phyloP scores from a whole-genome alignment of 2,797 vertebrate genomes.

The Podarcis siculus region DNA sequence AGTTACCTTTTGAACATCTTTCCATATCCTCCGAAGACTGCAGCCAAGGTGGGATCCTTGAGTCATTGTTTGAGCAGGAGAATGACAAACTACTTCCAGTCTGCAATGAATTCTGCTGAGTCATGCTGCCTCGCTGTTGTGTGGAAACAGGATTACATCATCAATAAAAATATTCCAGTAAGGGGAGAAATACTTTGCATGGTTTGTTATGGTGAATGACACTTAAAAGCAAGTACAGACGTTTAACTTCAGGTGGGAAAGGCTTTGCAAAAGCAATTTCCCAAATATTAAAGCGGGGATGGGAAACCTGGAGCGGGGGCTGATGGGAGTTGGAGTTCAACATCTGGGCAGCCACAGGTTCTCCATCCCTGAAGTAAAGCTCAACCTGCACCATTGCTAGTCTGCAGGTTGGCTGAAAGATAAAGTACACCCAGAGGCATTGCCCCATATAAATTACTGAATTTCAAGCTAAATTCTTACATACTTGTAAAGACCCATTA shows the following conservation, averaged over 20 bases:
- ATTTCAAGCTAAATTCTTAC: not conserved
- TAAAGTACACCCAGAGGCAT: not conserved
- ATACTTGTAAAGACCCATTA: not conserved
- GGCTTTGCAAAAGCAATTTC: not conserved
- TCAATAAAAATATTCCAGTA: not conserved
- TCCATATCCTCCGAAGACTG: slow-evolving; percentile 96
- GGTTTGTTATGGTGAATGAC: not conserved
- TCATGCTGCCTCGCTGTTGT: slow-evolving; percentile 82
- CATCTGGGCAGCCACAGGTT: not conserved
- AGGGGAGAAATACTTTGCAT: not conserved
- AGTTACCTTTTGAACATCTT: slow-evolving; percentile 92
- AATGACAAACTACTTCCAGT: slow-evolving; percentile 81
- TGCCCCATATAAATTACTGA: not conserved
- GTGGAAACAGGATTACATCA: slow-evolving; percentile 9
- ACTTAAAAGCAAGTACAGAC: not conserved
- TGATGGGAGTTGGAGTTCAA: not conserved
- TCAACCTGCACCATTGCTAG: not conserved
- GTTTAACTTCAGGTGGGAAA: not conserved
- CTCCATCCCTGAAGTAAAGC: not conserved
- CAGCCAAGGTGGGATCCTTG: slow-evolving; percentile 90
- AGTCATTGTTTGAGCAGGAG: slow-evolving; percentile 84
- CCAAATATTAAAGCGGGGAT: not conserved
- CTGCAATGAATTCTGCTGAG: slow-evolving; percentile 87
- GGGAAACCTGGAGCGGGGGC: not conserved
- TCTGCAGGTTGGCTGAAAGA: not conserved